Evolutionary conservation across 2,797 vertebrate genomes (phyloP).

Genomic region (Gallinago stenura): DNA sequence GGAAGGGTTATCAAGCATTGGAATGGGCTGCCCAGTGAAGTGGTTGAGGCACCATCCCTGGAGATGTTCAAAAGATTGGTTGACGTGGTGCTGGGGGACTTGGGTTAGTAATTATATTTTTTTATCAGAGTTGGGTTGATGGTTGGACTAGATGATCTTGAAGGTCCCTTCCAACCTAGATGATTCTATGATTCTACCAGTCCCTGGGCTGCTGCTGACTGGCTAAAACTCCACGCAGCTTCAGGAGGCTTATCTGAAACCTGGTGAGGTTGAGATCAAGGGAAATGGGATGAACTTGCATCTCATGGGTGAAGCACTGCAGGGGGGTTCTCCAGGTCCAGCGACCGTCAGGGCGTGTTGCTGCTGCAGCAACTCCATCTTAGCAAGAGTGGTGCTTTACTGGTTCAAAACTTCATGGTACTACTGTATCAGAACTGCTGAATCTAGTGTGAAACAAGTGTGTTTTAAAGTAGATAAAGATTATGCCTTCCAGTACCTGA

Average conservation of each 20-base stretch:
- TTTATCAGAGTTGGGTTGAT: too few species aligned
- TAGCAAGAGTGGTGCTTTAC: background rate
- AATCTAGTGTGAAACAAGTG: background rate
- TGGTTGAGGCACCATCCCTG: too few species aligned
- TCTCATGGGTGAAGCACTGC: fast-evolving
- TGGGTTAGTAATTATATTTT: too few species aligned
- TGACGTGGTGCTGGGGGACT: too few species aligned
- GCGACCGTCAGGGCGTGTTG: background rate
- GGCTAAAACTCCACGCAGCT: background rate
- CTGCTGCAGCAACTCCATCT: background rate
- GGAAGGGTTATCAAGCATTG: too few species aligned
- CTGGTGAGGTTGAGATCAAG: background rate
- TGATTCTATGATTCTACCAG: background rate
- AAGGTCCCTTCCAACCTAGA: too few species aligned
- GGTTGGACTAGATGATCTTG: too few species aligned
- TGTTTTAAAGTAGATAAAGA: background rate
- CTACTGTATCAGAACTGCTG: background rate
- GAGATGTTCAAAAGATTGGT: too few species aligned
- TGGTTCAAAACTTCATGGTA: background rate
- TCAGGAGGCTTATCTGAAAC: background rate
- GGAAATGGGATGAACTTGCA: background rate
- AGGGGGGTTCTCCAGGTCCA: background rate
- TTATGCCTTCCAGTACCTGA: background rate
- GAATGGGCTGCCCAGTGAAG: too few species aligned
- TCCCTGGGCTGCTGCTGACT: background rate